Percentiles rank a stretch among this genome's conserved stretches.
Evolutionary conservation across 2,113 vertebrate species (phyloP).

Genomic region (Toxotes chatareus): DNA sequence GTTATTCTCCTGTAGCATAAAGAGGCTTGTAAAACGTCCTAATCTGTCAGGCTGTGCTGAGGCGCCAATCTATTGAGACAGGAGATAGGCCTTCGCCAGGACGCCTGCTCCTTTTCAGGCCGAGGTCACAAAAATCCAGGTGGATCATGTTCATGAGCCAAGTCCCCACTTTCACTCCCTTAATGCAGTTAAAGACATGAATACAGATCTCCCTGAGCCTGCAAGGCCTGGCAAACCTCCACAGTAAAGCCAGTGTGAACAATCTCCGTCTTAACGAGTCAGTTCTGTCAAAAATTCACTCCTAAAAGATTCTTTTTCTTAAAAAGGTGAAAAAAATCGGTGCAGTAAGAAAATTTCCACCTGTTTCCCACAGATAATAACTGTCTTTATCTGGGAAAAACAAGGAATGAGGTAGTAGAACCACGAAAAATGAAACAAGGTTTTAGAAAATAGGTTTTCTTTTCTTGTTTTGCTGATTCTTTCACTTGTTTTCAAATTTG

Average conservation of each 20-base stretch:
- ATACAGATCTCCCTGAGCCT: slow-evolving; percentile 53
- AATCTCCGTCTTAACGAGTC: slow-evolving; percentile 29
- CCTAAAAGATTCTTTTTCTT: background rate
- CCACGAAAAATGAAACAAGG: too few relatives aligned
- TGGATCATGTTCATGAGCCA: slow-evolving; percentile 50
- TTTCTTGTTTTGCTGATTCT: background rate
- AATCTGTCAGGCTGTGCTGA: slow-evolving; percentile 60
- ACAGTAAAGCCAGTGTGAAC: slow-evolving; percentile 37
- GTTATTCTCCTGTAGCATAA: slow-evolving; percentile 63
- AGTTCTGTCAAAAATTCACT: slow-evolving; percentile 5
- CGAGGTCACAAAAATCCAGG: slow-evolving; percentile 66
- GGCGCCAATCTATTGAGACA: slow-evolving; percentile 42
- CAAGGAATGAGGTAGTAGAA: background rate
- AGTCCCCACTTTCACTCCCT: slow-evolving; percentile 52
- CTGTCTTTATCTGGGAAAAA: background rate
- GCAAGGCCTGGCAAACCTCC: slow-evolving; percentile 50
- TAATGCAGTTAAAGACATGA: slow-evolving; percentile 49
- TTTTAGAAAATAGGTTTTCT: too few relatives aligned
- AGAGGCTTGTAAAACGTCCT: slow-evolving; percentile 70
- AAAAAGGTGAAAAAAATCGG: background rate
- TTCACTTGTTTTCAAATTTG: background rate
- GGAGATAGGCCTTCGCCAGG: slow-evolving; percentile 42
- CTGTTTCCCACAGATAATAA: slow-evolving; percentile 7
- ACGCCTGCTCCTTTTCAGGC: slow-evolving; percentile 48
- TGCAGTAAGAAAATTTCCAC: background rate